Percentiles rank a stretch among this genome's conserved stretches.
phyloP scores from a whole-genome alignment of 1,140 invertebrate species.

The Magallana angulata region DNA sequence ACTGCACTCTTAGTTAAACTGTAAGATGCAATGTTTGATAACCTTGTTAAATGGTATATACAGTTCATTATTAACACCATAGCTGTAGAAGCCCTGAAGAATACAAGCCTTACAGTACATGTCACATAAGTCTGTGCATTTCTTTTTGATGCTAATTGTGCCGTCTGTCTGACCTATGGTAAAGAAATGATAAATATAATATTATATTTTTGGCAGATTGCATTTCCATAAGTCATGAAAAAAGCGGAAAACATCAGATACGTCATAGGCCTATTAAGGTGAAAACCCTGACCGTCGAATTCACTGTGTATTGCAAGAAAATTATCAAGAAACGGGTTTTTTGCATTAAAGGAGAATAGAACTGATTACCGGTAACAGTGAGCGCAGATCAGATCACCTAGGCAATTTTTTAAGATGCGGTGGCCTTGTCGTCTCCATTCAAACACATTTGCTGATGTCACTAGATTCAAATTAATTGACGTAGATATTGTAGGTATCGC shows the following conservation, averaged over 20 bases:
- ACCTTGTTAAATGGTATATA: no score
- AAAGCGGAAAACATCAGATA: constrained; percentile 26
- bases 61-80: no score
- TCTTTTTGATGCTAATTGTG: constrained; percentile 11
- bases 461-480: constrained; percentile 27
- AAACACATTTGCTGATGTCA: constrained; percentile 29
- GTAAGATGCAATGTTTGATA: no score
- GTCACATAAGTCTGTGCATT: not conserved
- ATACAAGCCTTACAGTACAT: no score
- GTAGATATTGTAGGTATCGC: constrained; percentile 27
- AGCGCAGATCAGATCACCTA: not conserved
- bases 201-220: constrained; percentile 24
- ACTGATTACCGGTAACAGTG: not conserved
- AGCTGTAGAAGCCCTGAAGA: no score
- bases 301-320: not conserved
- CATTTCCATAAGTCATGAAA: constrained; percentile 28
- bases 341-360: not conserved
- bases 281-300: constrained; percentile 16
- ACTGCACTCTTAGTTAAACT: no score
- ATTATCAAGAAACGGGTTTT: not conserved
- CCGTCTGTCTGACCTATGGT: constrained; percentile 13
- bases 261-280: constrained; percentile 7
- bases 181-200: not conserved
- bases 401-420: not conserved
- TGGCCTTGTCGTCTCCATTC: constrained; percentile 25